These are phyloP conservation scores for Acanthosepion pharaonis DNA, from an alignment of 2,888 invertebrate species.

Conservation along the genomic window DNA sequence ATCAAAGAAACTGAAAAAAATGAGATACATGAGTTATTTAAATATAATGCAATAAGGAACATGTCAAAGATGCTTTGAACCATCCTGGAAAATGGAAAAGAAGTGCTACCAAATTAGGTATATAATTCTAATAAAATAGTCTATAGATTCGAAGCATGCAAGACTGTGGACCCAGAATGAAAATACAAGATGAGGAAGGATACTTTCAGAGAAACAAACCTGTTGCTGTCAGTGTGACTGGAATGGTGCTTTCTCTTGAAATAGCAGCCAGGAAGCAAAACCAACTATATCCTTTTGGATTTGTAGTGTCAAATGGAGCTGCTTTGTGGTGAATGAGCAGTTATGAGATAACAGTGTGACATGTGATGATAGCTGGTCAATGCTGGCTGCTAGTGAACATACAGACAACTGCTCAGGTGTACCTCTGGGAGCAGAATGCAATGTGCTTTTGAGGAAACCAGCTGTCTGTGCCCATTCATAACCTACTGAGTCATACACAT, in stretches of 20 bases:
- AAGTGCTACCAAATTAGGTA: no score
- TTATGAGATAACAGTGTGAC: neutral
- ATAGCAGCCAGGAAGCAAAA: neutral
- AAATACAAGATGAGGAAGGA: neutral
- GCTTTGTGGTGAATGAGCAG: neutral
- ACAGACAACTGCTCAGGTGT: conserved; percentile 33
- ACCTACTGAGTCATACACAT: neutral
- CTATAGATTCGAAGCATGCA: neutral
- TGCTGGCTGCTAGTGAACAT: neutral
- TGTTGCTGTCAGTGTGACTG: neutral
- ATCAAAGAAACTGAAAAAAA: neutral
- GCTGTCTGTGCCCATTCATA: conserved; percentile 15
- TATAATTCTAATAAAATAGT: neutral
- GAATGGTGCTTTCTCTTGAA: neutral
- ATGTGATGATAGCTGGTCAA: neutral
- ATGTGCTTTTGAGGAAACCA: conserved; percentile 4
- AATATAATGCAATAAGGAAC: neutral
- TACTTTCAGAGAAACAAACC: neutral
- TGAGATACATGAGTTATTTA: neutral
- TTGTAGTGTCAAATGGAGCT: neutral
- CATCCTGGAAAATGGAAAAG: no score
- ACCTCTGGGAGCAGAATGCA: conserved; percentile 21
- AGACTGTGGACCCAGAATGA: neutral
- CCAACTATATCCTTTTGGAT: conserved; percentile 3
- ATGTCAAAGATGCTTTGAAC: neutral